phyloP scores from a whole-genome alignment of 2,797 vertebrate species.

The Vespertilio murinus region DNA sequence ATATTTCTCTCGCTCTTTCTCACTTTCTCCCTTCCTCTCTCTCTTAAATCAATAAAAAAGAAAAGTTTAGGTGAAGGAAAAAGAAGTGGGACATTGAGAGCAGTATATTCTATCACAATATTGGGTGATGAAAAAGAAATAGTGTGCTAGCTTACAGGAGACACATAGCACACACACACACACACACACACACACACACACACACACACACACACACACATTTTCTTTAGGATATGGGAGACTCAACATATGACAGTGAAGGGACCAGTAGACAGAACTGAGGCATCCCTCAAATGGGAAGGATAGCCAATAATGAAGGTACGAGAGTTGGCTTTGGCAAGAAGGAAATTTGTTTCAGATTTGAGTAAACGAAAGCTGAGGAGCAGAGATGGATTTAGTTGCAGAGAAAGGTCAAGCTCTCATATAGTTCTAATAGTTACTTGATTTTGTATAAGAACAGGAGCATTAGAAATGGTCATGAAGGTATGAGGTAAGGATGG shows the following conservation, averaged over 20 bases:
- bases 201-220: not conserved
- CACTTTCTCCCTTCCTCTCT: not conserved
- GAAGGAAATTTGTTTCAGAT: not conserved
- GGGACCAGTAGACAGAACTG: fast-evolving
- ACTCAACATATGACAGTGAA: not conserved
- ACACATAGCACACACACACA: not conserved
- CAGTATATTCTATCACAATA: not conserved
- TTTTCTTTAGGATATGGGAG: not conserved
- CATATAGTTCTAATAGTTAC: not conserved
- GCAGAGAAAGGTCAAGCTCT: not conserved
- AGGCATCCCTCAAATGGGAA: not conserved
- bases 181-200: not conserved
- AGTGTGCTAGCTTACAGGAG: not conserved
- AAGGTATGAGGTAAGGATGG: not conserved
- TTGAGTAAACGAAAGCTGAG: not conserved
- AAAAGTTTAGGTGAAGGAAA: not conserved
- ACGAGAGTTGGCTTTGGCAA: not conserved
- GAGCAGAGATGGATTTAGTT: not conserved
- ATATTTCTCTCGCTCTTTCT: not conserved
- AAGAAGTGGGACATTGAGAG: not conserved
- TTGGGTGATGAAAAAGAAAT: not conserved
- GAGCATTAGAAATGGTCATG: not conserved
- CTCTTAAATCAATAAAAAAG: not conserved
- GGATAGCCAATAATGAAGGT: not conserved
- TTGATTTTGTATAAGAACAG: not conserved